phyloP scores from a whole-genome alignment of 2,113 vertebrate genomes.

The Dolichallabes microphthalmus region DNA sequence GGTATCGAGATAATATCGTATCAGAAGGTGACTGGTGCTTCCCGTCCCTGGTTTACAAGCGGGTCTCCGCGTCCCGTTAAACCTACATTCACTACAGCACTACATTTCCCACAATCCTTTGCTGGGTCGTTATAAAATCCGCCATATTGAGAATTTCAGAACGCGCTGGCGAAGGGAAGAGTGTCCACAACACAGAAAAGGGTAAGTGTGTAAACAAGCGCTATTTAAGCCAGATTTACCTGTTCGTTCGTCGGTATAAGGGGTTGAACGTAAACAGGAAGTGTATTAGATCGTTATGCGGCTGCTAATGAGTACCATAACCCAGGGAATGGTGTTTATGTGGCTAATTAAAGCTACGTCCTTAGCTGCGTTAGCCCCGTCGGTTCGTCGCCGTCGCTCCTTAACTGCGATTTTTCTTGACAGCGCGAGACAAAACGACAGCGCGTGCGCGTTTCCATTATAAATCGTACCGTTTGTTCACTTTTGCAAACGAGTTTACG shows the following conservation, averaged over 20 bases:
- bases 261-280: not conserved
- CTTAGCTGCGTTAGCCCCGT: slow-evolving; percentile 18
- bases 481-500: not conserved
- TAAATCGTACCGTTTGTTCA: not conserved
- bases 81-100: not conserved
- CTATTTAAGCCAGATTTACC: slow-evolving; percentile 1
- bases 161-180: slow-evolving; percentile 43
- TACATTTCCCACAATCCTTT: slow-evolving; percentile 78
- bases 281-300: not conserved
- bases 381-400: slow-evolving; percentile 17
- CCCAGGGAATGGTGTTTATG: not conserved
- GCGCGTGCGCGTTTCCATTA: not conserved
- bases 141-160: slow-evolving; percentile 76
- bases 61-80: not conserved
- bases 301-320: not conserved
- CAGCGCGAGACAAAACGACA: slow-evolving; percentile 34
- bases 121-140: slow-evolving; percentile 70
- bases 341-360: slow-evolving; percentile 4
- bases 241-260: not conserved
- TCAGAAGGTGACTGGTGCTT: no score
- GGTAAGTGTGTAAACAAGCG: slow-evolving; percentile 56
- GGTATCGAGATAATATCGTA: no score
- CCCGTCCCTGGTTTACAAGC: no score
- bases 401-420: slow-evolving; percentile 44
- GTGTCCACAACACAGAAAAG: slow-evolving; percentile 51